phyloP scores from a whole-genome alignment of 2,888 invertebrate genomes.

The Apamea epomidion region DNA sequence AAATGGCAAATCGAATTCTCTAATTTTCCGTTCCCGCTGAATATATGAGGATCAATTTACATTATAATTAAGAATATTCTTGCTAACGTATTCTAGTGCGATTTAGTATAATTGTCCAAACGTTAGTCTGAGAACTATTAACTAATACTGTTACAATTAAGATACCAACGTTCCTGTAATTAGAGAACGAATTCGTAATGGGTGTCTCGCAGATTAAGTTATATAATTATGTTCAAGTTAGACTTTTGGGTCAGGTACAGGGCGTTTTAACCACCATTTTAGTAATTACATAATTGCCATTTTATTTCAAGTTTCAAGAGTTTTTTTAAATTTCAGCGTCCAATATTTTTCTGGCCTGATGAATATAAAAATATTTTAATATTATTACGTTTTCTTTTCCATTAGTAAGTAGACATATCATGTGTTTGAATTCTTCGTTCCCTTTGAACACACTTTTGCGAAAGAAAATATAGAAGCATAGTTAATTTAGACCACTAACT shows the following conservation, averaged over 20 bases:
- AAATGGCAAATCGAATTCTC: background rate
- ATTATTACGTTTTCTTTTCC: background rate
- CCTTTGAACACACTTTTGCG: background rate
- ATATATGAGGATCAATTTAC: slow-evolving; percentile 40
- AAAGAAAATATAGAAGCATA: background rate
- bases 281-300: background rate
- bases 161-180: slow-evolving; percentile 45
- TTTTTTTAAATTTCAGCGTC: background rate
- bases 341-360: background rate
- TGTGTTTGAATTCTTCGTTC: background rate
- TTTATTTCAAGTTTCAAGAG: background rate
- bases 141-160: slow-evolving; percentile 50
- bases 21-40: background rate
- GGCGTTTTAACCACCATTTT: background rate
- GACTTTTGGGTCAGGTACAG: background rate
- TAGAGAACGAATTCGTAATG: slow-evolving; percentile 48
- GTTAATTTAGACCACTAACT: background rate
- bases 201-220: slow-evolving; percentile 33
- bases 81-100: slow-evolving; percentile 38
- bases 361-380: background rate
- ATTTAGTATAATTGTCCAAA: slow-evolving; percentile 50
- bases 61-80: slow-evolving; percentile 47
- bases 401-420: background rate
- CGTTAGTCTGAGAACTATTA: slow-evolving; percentile 50
- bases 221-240: slow-evolving; percentile 27